Percentiles rank a stretch among this genome's conserved stretches.
Conservation (phyloP, 2,888 invertebrate species). For the Eilema sororculum region DNA sequence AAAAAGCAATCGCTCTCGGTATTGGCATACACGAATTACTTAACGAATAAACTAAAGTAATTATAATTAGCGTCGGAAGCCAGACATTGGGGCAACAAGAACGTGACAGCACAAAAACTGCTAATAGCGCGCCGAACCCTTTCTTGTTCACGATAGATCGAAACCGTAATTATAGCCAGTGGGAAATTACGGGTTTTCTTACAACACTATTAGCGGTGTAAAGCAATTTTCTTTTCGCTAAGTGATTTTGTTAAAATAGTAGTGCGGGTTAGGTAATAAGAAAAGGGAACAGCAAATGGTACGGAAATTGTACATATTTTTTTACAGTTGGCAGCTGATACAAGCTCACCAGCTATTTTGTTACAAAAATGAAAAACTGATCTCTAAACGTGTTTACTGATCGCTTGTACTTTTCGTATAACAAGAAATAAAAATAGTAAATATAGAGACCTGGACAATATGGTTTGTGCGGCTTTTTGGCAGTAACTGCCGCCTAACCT, state of each 20-base stretch:
- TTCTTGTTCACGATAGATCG: slow-evolving; percentile 44
- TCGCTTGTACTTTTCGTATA: no score
- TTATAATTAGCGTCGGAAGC: slow-evolving; percentile 49
- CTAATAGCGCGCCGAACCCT: slow-evolving; percentile 51
- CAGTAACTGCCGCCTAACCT: no score
- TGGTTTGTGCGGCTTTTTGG: no score
- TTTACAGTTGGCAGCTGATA: no score
- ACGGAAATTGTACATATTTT: neutral
- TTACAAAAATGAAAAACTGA: no score
- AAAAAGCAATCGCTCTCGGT: slow-evolving; percentile 10
- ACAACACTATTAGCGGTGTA: slow-evolving; percentile 42
- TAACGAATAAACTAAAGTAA: slow-evolving; percentile 46
- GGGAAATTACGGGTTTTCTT: slow-evolving; percentile 50
- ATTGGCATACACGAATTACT: slow-evolving; percentile 45
- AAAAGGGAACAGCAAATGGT: neutral
- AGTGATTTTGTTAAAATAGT: slow-evolving; percentile 36
- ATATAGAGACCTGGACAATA: no score
- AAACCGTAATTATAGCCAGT: slow-evolving; percentile 48
- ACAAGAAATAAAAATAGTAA: no score
- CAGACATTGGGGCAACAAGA: slow-evolving; percentile 24
- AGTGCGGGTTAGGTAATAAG: neutral
- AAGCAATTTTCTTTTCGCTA: slow-evolving; percentile 35
- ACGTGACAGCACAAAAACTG: slow-evolving; percentile 53
- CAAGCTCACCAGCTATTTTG: no score
- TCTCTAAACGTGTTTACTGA: no score